Evolutionary conservation across 2,888 invertebrate species (phyloP).

Genomic region (Ormyrus pomaceus): DNA sequence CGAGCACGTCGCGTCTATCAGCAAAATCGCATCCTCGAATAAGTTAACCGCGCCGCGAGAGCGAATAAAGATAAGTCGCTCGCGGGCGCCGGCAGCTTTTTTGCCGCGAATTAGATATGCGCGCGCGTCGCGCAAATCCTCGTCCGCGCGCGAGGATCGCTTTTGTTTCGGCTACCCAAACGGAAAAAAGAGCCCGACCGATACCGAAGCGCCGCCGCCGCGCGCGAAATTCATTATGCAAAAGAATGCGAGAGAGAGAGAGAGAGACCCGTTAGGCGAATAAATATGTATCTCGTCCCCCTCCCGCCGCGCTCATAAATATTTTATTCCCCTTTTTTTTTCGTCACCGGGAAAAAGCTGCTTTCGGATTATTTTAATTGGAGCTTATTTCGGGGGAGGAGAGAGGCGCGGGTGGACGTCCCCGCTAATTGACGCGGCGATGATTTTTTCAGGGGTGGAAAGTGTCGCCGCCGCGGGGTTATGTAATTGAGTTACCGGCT

Average conservation of each 20-base stretch:
- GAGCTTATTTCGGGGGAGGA: neutral
- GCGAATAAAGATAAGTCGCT: neutral
- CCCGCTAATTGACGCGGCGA: no score
- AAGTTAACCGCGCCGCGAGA: no score
- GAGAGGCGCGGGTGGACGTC: no score
- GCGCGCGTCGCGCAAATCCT: conserved; percentile 14
- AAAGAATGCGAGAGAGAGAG: conserved; percentile 61
- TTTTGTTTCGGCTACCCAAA: neutral
- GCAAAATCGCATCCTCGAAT: no score
- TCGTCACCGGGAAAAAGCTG: neutral
- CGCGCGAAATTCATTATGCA: conserved; percentile 62
- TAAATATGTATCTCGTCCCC: conserved; percentile 64
- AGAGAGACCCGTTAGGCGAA: conserved; percentile 59
- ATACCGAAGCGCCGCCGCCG: conserved; percentile 29
- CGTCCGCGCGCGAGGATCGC: neutral
- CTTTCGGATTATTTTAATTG: conserved; percentile 25
- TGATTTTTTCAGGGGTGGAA: no score
- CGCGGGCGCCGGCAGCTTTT: neutral
- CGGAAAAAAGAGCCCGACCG: neutral
- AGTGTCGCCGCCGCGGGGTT: no score
- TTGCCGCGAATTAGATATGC: conserved; percentile 24
- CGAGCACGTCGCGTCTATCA: no score
- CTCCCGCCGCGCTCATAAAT: conserved; percentile 61
- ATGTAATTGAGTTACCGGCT: no score
- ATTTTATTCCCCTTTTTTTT: conserved; percentile 58